Base-by-base conservation (phyloP, 2,113 vertebrate species). In the Gracilinanus agilis region DNA sequence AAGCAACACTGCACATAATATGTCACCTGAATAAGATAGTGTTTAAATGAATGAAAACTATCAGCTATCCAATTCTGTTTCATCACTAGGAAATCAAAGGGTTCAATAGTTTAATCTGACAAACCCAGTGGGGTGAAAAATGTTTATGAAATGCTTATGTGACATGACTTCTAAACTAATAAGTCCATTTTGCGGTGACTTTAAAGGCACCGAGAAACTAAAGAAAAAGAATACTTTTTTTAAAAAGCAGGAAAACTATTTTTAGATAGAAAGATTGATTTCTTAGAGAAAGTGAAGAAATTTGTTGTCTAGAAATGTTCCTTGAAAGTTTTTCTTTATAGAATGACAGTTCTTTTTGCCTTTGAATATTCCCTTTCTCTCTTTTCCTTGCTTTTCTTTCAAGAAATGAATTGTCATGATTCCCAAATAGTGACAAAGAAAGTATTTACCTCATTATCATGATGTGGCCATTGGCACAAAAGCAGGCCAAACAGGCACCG, bases 381-480 rank as follows among this genome's bases (percentile, higher is more conserved):
- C n/a, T 83, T 83, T 83, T 83, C n/a, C 67, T 40, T 83, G 95
- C 96, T 91, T 95, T 93, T 54, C 89, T 96, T 96, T 95, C 97
- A 93, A 92, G 89, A 75, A 94, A 44, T 93, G 27, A 44, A 96
- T 27, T 94, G 49, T 61, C 93, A 16, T 54, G 53, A 96, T 96
- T 49, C 96, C 4, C 55, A 95, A 91, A 92, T 94, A 96, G 94
- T 93, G 91, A 97, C 96, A 89, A 97, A 96, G 94, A 98, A 97
- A 95, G 96, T 83, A 97, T 98, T 58, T 99, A 99, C 99, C 99
- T 99, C 98, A 99, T 99, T 58, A 99, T 99, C 99, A 99, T 99
- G 98, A 99, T 98, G 96, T 99, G 99, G 97, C 99, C 99, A 89
- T 99, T 99, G 96, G 99, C 99, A 97, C 99, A 99, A 98, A 99